Evolutionary conservation across 2,888 invertebrate species (phyloP).

Genomic region (Philopedon plagiatum): DNA sequence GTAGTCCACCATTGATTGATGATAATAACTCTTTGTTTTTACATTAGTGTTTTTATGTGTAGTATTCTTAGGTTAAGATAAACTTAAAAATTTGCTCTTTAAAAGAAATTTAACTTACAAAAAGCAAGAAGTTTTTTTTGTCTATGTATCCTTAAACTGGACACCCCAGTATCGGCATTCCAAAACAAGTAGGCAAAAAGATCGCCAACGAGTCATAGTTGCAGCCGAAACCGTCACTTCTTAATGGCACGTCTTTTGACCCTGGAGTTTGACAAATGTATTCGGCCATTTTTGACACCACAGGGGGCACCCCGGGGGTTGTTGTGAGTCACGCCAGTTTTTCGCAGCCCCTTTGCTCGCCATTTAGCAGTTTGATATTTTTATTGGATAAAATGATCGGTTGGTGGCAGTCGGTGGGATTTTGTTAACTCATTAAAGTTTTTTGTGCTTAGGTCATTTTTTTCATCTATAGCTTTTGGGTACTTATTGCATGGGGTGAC

Average conservation of each 20-base stretch:
- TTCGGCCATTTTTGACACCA: slow-evolving; percentile 48
- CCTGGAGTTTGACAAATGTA: slow-evolving; percentile 47
- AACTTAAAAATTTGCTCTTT: too few species aligned
- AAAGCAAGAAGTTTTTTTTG: too few species aligned
- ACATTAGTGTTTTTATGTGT: too few species aligned
- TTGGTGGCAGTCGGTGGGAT: neutral
- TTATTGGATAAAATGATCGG: slow-evolving; percentile 24
- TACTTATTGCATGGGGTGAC: neutral
- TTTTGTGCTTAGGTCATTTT: slow-evolving; percentile 40
- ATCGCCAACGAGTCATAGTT: neutral
- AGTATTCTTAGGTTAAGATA: too few species aligned
- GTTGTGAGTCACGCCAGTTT: slow-evolving; percentile 43
- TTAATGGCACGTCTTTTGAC: slow-evolving; percentile 37
- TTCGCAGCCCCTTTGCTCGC: slow-evolving; percentile 38
- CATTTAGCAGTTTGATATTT: slow-evolving; percentile 40
- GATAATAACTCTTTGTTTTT: too few species aligned
- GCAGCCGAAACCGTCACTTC: slow-evolving; percentile 23
- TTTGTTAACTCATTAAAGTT: slow-evolving; percentile 24
- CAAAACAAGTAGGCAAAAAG: too few species aligned
- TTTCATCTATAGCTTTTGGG: slow-evolving; percentile 15
- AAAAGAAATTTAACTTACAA: too few species aligned
- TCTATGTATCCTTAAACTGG: too few species aligned
- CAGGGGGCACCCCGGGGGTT: slow-evolving; percentile 39
- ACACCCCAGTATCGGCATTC: too few species aligned
- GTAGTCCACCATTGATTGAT: too few species aligned